phyloP scores from a whole-genome alignment of 2,113 vertebrate genomes.

The Spea multiplicata region DNA sequence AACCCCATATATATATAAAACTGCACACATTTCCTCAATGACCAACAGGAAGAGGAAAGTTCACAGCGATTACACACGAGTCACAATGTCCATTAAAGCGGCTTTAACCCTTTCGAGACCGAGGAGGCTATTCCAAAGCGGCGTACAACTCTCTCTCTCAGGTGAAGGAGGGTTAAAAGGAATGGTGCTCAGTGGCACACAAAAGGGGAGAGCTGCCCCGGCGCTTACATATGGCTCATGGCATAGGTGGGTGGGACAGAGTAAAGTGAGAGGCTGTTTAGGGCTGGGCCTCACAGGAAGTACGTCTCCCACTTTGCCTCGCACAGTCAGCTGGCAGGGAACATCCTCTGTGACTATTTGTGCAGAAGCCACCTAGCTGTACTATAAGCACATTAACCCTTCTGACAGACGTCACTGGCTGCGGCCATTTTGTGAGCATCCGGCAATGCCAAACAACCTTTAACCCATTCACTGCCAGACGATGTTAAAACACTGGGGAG shows the following conservation, averaged over 20 bases:
- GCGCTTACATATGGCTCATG: not conserved
- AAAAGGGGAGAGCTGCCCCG: too few relatives aligned
- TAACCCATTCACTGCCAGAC: conserved; percentile 16
- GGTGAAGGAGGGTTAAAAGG: too few relatives aligned
- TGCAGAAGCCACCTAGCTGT: conserved; percentile 48
- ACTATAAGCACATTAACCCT: conserved; percentile 48
- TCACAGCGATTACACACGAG: not conserved
- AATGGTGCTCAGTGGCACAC: too few relatives aligned
- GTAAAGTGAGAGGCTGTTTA: conserved; percentile 4
- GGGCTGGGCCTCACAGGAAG: conserved; percentile 29
- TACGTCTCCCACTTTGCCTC: conserved; percentile 28
- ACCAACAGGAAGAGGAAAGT: not conserved
- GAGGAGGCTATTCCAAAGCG: too few relatives aligned
- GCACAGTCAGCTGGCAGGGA: conserved; percentile 33
- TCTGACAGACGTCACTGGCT: conserved; percentile 45
- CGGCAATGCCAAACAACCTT: conserved; percentile 18
- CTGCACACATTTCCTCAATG: not conserved
- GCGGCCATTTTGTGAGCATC: conserved; percentile 45
- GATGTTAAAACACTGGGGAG: not conserved
- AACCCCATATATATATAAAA: too few relatives aligned
- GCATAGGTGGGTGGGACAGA: not conserved
- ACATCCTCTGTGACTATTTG: conserved; percentile 47
- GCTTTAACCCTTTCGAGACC: not conserved
- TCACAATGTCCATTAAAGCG: not conserved
- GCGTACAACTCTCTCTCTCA: not conserved